Percentiles rank a stretch among this genome's conserved stretches.
Evolutionary conservation across 2,113 vertebrate species (phyloP).

Genomic region (Dipodomys merriami): DNA sequence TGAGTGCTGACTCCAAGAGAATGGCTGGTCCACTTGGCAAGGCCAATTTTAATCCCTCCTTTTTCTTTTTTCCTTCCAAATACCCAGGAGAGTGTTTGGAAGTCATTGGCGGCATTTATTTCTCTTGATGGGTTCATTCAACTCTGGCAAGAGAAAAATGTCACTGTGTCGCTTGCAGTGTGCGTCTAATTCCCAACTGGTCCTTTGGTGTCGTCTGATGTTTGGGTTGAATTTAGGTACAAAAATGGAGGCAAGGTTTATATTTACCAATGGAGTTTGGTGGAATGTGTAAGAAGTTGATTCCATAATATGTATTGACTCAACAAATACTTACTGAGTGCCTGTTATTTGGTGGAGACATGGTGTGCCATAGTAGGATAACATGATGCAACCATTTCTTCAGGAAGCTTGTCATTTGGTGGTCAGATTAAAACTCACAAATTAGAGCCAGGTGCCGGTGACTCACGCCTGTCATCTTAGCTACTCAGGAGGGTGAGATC

Average conservation of each 20-base stretch:
- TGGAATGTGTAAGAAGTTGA: neutral
- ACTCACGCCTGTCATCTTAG: too few relatives aligned
- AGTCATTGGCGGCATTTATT: constrained; percentile 69
- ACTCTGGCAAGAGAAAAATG: constrained; percentile 50
- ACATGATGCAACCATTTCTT: neutral
- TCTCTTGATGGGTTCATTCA: constrained; percentile 69
- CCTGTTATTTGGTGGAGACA: neutral
- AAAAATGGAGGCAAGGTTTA: neutral
- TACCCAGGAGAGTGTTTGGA: neutral
- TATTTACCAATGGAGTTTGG: constrained; percentile 7
- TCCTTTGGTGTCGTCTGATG: neutral
- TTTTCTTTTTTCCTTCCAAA: neutral
- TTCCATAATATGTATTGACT: neutral
- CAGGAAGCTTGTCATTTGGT: neutral
- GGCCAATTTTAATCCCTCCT: neutral
- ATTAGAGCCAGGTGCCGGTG: too few relatives aligned
- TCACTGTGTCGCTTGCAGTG: constrained; percentile 11
- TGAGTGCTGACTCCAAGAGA: constrained; percentile 56
- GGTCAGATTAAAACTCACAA: neutral
- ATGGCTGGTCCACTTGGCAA: constrained; percentile 49
- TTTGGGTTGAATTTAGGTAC: constrained; percentile 20
- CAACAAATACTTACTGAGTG: neutral
- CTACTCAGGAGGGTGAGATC: too few relatives aligned
- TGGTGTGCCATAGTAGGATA: neutral
- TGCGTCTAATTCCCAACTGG: neutral